Conservation (phyloP, 2,797 vertebrate species). For the Pseudopleuronectes americanus region DNA sequence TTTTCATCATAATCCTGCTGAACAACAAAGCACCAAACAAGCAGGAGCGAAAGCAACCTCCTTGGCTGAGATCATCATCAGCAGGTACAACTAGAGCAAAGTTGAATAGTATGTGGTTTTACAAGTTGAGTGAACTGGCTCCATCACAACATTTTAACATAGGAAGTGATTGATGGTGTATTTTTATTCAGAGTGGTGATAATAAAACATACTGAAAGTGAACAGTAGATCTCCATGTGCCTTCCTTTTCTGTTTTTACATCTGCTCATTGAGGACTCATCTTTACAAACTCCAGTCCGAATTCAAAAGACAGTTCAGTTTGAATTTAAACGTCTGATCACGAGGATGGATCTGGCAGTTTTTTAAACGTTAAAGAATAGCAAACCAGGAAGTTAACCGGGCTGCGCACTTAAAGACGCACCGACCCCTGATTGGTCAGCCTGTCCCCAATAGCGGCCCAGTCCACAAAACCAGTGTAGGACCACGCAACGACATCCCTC, state of each 20-base stretch:
- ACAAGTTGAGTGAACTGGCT: neutral
- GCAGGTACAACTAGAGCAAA: neutral
- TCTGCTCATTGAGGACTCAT: neutral
- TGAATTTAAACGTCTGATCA: neutral
- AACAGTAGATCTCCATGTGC: neutral
- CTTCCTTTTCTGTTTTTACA: neutral
- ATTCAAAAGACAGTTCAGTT: no score
- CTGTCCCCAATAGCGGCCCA: slow-evolving; percentile 55
- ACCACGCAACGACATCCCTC: slow-evolving; percentile 33
- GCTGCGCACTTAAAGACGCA: slow-evolving; percentile 60
- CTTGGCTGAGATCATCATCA: neutral
- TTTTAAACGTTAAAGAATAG: neutral
- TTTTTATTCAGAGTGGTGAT: neutral
- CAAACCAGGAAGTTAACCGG: slow-evolving; percentile 23
- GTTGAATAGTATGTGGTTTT: neutral
- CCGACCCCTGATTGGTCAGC: slow-evolving; percentile 65
- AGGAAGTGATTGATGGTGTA: neutral
- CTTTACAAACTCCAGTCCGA: no score
- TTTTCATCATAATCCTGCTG: no score
- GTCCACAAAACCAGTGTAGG: slow-evolving; percentile 67
- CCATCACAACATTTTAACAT: no score
- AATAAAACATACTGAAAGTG: slow-evolving; percentile 21
- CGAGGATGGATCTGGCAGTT: no score
- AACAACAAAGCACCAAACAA: no score
- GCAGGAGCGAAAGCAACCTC: no score